Evolutionary conservation across 1,140 invertebrate genomes (phyloP).

Genomic region (Drosophila equinoxialis): DNA sequence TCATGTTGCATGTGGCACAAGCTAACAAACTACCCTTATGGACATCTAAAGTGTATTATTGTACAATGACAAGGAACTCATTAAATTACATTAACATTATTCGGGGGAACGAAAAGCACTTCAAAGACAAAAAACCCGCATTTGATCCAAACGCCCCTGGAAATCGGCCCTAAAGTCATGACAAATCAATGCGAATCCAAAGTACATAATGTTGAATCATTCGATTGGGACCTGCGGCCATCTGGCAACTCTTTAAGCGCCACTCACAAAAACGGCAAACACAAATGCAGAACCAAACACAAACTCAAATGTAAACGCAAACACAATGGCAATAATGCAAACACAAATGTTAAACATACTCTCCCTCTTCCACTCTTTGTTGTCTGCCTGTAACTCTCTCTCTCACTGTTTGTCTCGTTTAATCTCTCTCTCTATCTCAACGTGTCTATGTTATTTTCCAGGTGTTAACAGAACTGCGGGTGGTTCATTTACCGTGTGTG

Average conservation of each 20-base stretch:
- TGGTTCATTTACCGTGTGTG: constrained; percentile 41
- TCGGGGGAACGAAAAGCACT: constrained; percentile 38
- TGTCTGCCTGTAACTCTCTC: not conserved
- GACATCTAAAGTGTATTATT: not conserved
- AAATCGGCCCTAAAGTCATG: constrained; percentile 41
- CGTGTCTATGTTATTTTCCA: constrained; percentile 13
- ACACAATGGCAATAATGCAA: constrained; percentile 36
- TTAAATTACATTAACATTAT: constrained; percentile 51
- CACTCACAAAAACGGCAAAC: constrained; percentile 28
- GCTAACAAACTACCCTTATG: constrained; percentile 50
- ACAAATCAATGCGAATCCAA: constrained; percentile 24
- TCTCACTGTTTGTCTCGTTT: not conserved
- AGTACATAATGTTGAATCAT: constrained; percentile 1
- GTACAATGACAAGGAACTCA: constrained; percentile 32
- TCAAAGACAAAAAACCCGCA: constrained; percentile 56
- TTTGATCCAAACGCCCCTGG: constrained; percentile 57
- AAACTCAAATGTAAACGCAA: constrained; percentile 26
- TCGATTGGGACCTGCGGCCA: constrained; percentile 8
- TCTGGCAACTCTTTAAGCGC: constrained; percentile 54
- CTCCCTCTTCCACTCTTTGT: not conserved
- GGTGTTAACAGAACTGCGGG: constrained; percentile 62
- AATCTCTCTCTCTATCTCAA: not conserved
- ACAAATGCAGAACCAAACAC: constrained; percentile 27
- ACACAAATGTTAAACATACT: constrained; percentile 31
- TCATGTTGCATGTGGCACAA: constrained; percentile 68